These are phyloP conservation scores for Periphyllus acericola DNA, from an alignment of 2,888 invertebrate genomes.

Conservation along the genomic window DNA sequence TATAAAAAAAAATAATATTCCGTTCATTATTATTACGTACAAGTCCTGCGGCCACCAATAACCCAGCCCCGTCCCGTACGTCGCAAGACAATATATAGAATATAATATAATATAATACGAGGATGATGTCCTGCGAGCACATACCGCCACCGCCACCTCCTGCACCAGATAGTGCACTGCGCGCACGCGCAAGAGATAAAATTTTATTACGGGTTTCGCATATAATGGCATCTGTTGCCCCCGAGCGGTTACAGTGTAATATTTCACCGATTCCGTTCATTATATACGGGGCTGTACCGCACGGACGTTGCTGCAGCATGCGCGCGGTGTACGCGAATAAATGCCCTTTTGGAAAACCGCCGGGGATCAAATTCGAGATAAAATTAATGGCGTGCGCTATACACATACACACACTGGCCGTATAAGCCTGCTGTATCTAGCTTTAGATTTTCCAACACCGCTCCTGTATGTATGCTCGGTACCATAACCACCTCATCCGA, in stretches of 20 bases:
- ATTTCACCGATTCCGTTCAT: slow-evolving; percentile 56
- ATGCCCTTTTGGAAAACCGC: slow-evolving; percentile 61
- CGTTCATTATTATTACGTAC: not conserved
- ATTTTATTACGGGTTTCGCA: slow-evolving; percentile 56
- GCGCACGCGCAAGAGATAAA: slow-evolving; percentile 39
- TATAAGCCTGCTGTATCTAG: slow-evolving; percentile 47
- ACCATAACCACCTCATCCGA: not conserved
- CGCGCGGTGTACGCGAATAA: slow-evolving; percentile 41
- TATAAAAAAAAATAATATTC: too few species aligned
- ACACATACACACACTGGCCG: not conserved
- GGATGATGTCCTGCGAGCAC: slow-evolving; percentile 1
- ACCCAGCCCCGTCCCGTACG: not conserved
- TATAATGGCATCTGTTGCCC: slow-evolving; percentile 60
- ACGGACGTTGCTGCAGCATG: not conserved
- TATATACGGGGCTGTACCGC: slow-evolving; percentile 29
- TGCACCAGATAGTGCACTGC: not conserved
- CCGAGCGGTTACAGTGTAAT: slow-evolving; percentile 52
- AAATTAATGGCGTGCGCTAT: slow-evolving; percentile 51
- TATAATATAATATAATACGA: too few species aligned
- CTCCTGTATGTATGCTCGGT: not conserved
- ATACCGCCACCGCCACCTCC: not conserved
- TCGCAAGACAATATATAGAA: slow-evolving; percentile 18
- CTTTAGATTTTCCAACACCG: slow-evolving; percentile 28
- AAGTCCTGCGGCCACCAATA: slow-evolving; percentile 22
- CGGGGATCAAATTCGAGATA: slow-evolving; percentile 61